phyloP scores from a whole-genome alignment of 2,113 vertebrate species.

The Rousettus leschenaultii region DNA sequence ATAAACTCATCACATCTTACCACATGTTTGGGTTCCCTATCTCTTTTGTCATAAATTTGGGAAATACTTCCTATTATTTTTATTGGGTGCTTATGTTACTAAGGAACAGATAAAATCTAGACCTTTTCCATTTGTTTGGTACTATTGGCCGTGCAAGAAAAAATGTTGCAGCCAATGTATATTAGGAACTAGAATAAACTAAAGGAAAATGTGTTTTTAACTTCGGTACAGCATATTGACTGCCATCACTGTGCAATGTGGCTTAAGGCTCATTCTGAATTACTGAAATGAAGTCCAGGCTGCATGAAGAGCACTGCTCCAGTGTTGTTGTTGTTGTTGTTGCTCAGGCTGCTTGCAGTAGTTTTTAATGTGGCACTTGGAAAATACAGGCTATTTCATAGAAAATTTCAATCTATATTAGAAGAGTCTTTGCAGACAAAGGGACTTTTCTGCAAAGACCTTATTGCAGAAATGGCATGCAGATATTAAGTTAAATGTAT shows the following conservation, averaged over 20 bases:
- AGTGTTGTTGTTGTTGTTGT: neutral
- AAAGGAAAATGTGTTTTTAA: constrained; percentile 65
- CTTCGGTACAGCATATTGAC: neutral
- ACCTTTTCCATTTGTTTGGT: constrained; percentile 53
- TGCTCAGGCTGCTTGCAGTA: constrained; percentile 22
- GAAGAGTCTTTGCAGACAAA: constrained; percentile 42
- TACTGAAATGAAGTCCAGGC: constrained; percentile 56
- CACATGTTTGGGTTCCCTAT: constrained; percentile 9
- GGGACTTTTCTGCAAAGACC: neutral
- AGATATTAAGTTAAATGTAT: constrained; percentile 5
- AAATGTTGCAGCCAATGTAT: neutral
- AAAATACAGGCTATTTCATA: constrained; percentile 53
- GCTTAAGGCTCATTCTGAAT: constrained; percentile 6
- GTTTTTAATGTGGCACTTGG: constrained; percentile 44
- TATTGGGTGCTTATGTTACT: constrained; percentile 62
- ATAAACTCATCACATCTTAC: constrained; percentile 32
- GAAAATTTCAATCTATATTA: constrained; percentile 39
- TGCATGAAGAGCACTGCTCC: neutral
- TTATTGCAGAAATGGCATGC: constrained; percentile 13
- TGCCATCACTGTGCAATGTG: neutral
- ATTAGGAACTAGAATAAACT: constrained; percentile 48
- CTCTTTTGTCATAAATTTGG: constrained; percentile 23
- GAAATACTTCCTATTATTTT: constrained; percentile 60
- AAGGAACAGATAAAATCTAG: constrained; percentile 67
- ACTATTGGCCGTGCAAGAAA: neutral